Percentiles rank a stretch among this genome's conserved stretches.
These are phyloP conservation scores for Lochmaea crataegi DNA, from an alignment of 2,888 invertebrate genomes.

Conservation along the genomic window DNA sequence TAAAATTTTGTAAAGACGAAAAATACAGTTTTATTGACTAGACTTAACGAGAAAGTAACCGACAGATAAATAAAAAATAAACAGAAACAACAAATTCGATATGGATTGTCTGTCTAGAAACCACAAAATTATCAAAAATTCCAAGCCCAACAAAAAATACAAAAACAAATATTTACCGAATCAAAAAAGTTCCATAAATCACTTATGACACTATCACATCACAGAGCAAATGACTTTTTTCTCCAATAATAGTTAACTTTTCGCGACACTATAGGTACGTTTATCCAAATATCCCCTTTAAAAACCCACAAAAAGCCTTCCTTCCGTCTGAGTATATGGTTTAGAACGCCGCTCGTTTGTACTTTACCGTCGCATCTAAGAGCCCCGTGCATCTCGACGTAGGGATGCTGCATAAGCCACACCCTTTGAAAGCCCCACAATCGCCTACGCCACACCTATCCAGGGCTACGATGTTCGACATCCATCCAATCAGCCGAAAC, in stretches of 20 bases:
- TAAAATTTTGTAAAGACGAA: too few relatives aligned
- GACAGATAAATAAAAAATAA: too few relatives aligned
- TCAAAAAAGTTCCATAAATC: too few relatives aligned
- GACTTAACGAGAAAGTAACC: too few relatives aligned
- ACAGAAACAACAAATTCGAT: too few relatives aligned
- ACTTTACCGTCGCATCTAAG: constrained; percentile 60
- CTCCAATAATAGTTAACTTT: background rate
- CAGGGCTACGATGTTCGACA: constrained; percentile 38
- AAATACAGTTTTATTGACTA: too few relatives aligned
- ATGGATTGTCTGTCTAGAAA: too few relatives aligned
- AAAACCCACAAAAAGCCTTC: constrained; percentile 28
- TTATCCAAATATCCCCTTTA: background rate
- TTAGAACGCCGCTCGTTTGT: constrained; percentile 37
- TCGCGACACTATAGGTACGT: background rate
- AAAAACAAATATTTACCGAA: too few relatives aligned
- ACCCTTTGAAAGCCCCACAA: constrained; percentile 36
- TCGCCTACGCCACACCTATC: constrained; percentile 50
- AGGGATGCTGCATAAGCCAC: constrained; percentile 62
- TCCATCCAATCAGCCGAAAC: constrained; percentile 45
- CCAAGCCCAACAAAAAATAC: too few relatives aligned
- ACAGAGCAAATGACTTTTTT: background rate
- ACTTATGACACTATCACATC: too few relatives aligned
- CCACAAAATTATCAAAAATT: too few relatives aligned
- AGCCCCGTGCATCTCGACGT: constrained; percentile 55
- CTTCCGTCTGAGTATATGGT: constrained; percentile 33